Evolutionary conservation across 2,113 vertebrate genomes (phyloP).

Genomic region (Speoplatyrhinus poulsoni): DNA sequence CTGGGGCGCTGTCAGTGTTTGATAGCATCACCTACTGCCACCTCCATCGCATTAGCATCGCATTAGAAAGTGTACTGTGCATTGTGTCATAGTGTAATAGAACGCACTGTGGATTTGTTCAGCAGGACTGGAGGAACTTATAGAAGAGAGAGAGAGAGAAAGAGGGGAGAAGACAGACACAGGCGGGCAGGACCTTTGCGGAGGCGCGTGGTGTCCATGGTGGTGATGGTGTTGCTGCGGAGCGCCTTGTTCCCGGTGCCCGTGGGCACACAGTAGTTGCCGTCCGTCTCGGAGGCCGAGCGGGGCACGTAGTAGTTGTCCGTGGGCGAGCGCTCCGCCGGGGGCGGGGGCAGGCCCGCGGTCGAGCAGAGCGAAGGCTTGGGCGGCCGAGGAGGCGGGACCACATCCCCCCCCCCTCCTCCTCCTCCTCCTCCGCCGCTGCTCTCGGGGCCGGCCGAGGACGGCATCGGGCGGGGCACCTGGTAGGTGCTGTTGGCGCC

Average conservation of each 20-base stretch:
- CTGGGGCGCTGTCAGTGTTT: too few species aligned
- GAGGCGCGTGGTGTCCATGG: conserved; percentile 84
- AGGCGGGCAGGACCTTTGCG: conserved; percentile 82
- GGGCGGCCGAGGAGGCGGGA: conserved; percentile 92
- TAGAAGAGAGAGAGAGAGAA: too few species aligned
- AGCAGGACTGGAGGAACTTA: too few species aligned
- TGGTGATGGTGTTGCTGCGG: conserved; percentile 91
- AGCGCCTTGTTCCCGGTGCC: conserved; percentile 78
- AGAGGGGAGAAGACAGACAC: too few species aligned
- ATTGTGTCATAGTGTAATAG: too few species aligned
- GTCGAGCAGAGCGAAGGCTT: conserved; percentile 82
- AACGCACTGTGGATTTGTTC: too few species aligned
- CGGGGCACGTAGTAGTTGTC: conserved; percentile 82
- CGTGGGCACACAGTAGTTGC: conserved; percentile 86
- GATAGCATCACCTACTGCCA: too few species aligned
- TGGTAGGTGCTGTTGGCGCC: conserved; percentile 90
- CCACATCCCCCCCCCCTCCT: conserved; percentile 81
- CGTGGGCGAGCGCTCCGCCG: conserved; percentile 88
- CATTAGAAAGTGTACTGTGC: too few species aligned
- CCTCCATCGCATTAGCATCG: too few species aligned
- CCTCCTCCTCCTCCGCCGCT: conserved; percentile 74
- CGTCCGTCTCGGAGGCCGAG: conserved; percentile 87
- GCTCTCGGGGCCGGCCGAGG: conserved; percentile 63
- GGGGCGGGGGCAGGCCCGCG: conserved; percentile 64
- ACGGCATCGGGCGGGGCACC: conserved; percentile 83